Evolutionary conservation across 2,888 invertebrate genomes (phyloP).

Genomic region (Ormyrus labotus): DNA sequence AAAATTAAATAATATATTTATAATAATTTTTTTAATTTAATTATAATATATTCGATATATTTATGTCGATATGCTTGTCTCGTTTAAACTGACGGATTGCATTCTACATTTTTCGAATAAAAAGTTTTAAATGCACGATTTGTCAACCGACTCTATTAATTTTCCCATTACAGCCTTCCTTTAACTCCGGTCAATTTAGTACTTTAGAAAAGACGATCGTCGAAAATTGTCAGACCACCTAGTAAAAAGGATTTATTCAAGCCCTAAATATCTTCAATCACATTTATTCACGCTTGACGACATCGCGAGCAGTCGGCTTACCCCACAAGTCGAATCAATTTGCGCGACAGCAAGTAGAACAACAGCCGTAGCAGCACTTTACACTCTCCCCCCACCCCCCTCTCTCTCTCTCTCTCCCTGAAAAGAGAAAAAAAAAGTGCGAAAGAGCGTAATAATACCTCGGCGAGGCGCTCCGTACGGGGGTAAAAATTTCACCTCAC

Average conservation of each 20-base stretch:
- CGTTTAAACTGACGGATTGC: no score
- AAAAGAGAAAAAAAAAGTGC: background rate
- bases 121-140: no score
- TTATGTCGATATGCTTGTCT: no score
- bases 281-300: background rate
- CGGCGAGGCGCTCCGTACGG: background rate
- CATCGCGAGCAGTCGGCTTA: background rate
- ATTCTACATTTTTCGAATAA: no score
- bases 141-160: no score
- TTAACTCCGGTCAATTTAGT: no score
- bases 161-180: no score
- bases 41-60: no score
- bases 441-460: background rate
- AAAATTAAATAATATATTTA: no score
- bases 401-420: no score
- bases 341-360: background rate
- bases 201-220: background rate
- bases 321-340: slow-evolving; percentile 20
- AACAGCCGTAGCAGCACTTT: background rate
- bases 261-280: background rate
- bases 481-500: slow-evolving; percentile 43
- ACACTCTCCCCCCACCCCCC: no score
- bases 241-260: background rate
- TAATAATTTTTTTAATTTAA: no score
- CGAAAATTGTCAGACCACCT: background rate